Percentiles rank a stretch among this genome's conserved stretches.
Conservation (phyloP, 2,888 invertebrate species). For the Odontothrips loti region DNA sequence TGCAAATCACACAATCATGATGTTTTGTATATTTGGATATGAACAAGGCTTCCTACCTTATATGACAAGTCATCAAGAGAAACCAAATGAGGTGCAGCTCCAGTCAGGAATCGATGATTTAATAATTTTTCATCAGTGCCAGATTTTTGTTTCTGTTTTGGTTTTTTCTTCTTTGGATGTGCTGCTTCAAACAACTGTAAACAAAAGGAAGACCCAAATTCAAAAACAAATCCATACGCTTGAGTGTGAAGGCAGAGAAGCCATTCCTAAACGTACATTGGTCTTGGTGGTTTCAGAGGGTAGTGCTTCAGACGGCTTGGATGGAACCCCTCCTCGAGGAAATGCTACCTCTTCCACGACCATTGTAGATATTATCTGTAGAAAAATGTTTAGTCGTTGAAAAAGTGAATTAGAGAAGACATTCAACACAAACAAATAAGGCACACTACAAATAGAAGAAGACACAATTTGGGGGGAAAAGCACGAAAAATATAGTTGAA, state of each 20-base stretch:
- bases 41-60: background rate
- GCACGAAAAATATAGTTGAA: no score
- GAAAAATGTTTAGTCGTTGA: background rate
- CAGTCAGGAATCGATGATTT: background rate
- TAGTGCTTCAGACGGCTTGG: background rate
- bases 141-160: background rate
- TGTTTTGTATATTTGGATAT: background rate
- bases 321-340: constrained; percentile 7
- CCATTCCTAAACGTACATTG: background rate
- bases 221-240: background rate
- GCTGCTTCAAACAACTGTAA: background rate
- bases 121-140: background rate
- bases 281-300: background rate
- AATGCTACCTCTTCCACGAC: background rate
- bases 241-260: no score
- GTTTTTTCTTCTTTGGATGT: background rate
- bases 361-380: background rate
- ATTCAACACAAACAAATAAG: no score
- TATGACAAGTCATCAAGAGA: background rate
- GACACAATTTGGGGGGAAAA: no score
- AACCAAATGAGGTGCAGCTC: background rate
- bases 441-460: no score
- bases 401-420: no score
- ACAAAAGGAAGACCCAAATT: background rate
- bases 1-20: background rate